Base-by-base conservation (phyloP, 2,113 vertebrate genomes). In the Pipra filicauda region DNA sequence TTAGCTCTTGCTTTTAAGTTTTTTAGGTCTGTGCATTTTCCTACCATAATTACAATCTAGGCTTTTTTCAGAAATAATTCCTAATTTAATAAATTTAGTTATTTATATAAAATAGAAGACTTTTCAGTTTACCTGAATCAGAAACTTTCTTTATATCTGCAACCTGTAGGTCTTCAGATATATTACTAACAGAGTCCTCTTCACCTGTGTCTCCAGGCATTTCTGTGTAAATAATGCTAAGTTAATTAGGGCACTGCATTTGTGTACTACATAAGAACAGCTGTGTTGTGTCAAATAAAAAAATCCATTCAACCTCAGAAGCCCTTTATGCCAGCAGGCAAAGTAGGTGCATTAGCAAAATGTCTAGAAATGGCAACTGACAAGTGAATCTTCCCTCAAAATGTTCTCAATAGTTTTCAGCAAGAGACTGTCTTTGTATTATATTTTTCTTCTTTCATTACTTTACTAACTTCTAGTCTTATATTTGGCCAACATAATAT, bases 101-200 rank as follows among this genome's bases (percentile, higher is more conserved):
- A n/a, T 91, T 75, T 54, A 72, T 65, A 41, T 51, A 46, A 79
- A 93, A 71, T 8, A 89, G 31, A 92, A 92, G 30, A 52, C 62
- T 73, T 88, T 64, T n/a, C 49, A 7, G 31, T 87, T 98, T 97
- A 97, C 95, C 97, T 97, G 83, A 71, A 35, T 95, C 77, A 81
- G 94, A 88, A 88, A 88, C 82, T 97, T 96, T 95, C 90, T 96
- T 97, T 91, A 8, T 76, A 65, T 96, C 80, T 95, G 89, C 92
- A 85, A 93, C 43, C 67, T 7, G 91, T 67, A 86, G 88, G 33
- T 97, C 95, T 97, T 97, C 96, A 76, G 97, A 95, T 17, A 79
- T 70, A 71, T 75, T 95, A 71, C 92, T 97, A 69, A 92, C 30
- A 66, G 95, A 95, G 28, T 97, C 96, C 51, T 97, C 96, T 96